Evolutionary conservation across 2,888 invertebrate species (phyloP).

Genomic region (Tenthredo amoena): DNA sequence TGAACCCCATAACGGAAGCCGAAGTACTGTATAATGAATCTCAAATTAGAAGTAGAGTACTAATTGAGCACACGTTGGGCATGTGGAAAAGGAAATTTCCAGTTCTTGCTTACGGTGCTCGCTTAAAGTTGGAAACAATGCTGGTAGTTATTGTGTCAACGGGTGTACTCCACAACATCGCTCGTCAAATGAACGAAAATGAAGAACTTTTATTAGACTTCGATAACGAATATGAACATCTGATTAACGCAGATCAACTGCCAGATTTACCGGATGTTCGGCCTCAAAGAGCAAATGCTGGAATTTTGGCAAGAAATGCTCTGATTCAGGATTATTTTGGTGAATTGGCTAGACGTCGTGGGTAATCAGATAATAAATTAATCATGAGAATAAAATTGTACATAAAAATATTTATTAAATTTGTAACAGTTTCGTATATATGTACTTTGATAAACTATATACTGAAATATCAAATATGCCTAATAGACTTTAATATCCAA

Average conservation of each 20-base stretch:
- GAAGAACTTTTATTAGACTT: slow-evolving; percentile 4
- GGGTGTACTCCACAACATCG: slow-evolving; percentile 67
- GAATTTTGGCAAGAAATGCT: not conserved
- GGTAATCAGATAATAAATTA: not conserved
- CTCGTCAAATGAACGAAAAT: slow-evolving; percentile 52
- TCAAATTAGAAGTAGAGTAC: slow-evolving; percentile 61
- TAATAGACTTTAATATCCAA: no score
- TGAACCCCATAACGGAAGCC: slow-evolving; percentile 56
- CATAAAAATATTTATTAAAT: no score
- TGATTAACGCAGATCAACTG: not conserved
- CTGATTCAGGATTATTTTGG: not conserved
- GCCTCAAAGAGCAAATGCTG: not conserved
- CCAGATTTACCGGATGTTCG: slow-evolving; percentile 19
- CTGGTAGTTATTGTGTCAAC: slow-evolving; percentile 64
- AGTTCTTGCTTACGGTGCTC: not conserved
- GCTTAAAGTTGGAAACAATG: slow-evolving; percentile 56
- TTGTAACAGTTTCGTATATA: no score
- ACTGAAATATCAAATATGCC: no score
- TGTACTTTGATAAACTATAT: no score
- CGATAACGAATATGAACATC: not conserved
- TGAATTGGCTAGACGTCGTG: not conserved
- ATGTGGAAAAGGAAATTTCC: slow-evolving; percentile 49
- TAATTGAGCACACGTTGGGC: slow-evolving; percentile 63
- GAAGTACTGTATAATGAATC: slow-evolving; percentile 62
- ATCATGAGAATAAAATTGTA: no score